A percentile compares a stretch with the other conserved stretches of the same genome.
Evolutionary conservation across 2,113 vertebrate genomes (phyloP).

Genomic region (Sorex fumeus): DNA sequence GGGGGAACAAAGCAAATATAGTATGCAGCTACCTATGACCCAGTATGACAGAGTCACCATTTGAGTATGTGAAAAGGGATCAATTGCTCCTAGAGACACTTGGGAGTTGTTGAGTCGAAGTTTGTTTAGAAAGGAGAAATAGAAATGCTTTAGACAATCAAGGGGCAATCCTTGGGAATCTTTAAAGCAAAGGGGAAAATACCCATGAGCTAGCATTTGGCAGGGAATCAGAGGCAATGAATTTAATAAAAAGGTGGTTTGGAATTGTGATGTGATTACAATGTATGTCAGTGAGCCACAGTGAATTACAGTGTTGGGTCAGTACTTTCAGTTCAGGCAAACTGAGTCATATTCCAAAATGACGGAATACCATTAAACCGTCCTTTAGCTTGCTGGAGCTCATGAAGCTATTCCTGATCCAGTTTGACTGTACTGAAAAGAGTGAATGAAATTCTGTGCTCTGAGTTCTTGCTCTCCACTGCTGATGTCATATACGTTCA

Average conservation of each 20-base stretch:
- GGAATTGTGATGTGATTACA: neutral
- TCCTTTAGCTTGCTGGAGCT: neutral
- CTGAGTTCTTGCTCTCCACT: slow-evolving; percentile 2
- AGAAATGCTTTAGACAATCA: neutral
- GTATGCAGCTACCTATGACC: neutral
- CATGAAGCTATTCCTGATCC: neutral
- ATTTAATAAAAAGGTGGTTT: neutral
- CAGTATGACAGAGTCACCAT: neutral
- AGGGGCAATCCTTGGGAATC: neutral
- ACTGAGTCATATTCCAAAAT: neutral
- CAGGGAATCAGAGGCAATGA: neutral
- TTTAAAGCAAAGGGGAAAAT: neutral
- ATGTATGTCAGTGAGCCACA: neutral
- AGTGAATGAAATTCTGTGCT: neutral
- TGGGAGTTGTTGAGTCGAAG: too few relatives aligned
- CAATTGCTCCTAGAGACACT: neutral
- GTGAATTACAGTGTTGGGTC: neutral
- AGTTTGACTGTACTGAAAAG: neutral
- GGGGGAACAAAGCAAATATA: neutral
- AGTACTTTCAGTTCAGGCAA: neutral
- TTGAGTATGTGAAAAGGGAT: neutral
- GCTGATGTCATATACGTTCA: neutral
- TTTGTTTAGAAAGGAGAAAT: neutral
- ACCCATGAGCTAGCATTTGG: neutral
- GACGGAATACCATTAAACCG: neutral